Evolutionary conservation across 23 tunicate genomes (phyloP), one percentile per base, ranked within the genome.

Genomic region (Aplidium turbinatum): DNA sequence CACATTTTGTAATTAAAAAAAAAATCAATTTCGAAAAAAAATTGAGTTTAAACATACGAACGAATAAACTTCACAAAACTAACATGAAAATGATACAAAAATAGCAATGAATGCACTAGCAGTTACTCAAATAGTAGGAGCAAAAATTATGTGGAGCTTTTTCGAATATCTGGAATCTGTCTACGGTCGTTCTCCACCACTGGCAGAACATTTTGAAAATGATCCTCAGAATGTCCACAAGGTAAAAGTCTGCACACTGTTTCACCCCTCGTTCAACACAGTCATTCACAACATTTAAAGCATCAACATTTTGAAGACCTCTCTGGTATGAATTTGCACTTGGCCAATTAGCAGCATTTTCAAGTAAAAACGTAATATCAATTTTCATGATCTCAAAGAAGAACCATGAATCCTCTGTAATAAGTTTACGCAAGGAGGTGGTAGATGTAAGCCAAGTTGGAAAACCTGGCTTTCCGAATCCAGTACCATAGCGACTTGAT

Each of bases 201-300:
- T 54, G 19, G 60, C 23, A 54, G 60, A 54, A 54, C 60, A 54
- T 54, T 54, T 54, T 54, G 60, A 54, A 54, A 54, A 54, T 54
- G 60, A 5, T 54, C 60, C n/a, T 16, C 60, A 54, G 60, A 54
- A 11, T 54, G 21, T 54, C 24, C 60, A 54, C 60, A 54, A 54
- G 60, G 60, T 4, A 54, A 54, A 54, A 54, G 60, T 54, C 60
- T 54, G 60, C 60, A 54, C 60, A 54, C 60, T 54, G 60, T 54
- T 54, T 54, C 60, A 11, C 60, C 19, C 60, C 22, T 5, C 60
- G 22, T 54, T 54, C 60, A 54, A 25, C 60, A n/a, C 22, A 54
- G 23, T n/a, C 60, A 54, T 54, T 54, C 23, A 54, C 60, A 11
- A 54, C 60, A n/a, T 54, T 54, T 54, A 54, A 25, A 54, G 60